A percentile compares a stretch with the other conserved stretches of the same genome.
Evolutionary conservation across 2,797 vertebrate genomes (phyloP).

Genomic region (Sebastes vulpes): DNA sequence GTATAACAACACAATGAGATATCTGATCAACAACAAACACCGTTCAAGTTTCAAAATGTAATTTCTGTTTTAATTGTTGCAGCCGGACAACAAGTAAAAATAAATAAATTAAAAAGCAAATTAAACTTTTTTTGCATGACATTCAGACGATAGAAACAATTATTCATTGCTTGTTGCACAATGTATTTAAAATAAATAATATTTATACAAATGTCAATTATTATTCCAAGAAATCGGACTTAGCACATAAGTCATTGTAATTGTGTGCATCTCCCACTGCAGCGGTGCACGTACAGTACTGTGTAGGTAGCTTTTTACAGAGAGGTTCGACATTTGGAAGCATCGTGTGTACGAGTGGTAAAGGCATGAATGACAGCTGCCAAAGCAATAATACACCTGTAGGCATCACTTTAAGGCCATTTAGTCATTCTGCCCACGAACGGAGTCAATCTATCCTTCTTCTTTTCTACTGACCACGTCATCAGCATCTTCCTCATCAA

Average conservation of each 20-base stretch:
- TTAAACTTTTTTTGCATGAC: neutral
- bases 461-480: neutral
- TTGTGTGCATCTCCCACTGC: conserved; percentile 36
- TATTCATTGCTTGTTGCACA: conserved; percentile 14
- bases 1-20: neutral
- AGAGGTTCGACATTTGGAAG: conserved; percentile 43
- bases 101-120: conserved; percentile 33
- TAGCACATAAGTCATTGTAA: conserved; percentile 18
- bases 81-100: conserved; percentile 11
- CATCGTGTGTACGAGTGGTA: conserved; percentile 29
- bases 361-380: conserved; percentile 49
- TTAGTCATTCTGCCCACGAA: neutral
- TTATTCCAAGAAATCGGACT: conserved; percentile 29
- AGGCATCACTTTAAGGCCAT: conserved; percentile 31
- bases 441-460: neutral
- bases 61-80: conserved; percentile 45
- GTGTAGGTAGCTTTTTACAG: conserved; percentile 25
- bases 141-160: conserved; percentile 19
- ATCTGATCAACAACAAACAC: neutral
- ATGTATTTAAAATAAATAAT: conserved; percentile 43
- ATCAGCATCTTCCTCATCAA: neutral
- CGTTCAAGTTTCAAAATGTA: neutral
- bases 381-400: conserved; percentile 24
- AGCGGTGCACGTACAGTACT: conserved; percentile 50
- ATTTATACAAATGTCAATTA: conserved; percentile 48